Evolutionary conservation across 2,113 vertebrate genomes (phyloP).

Genomic region (Lagopus muta): DNA sequence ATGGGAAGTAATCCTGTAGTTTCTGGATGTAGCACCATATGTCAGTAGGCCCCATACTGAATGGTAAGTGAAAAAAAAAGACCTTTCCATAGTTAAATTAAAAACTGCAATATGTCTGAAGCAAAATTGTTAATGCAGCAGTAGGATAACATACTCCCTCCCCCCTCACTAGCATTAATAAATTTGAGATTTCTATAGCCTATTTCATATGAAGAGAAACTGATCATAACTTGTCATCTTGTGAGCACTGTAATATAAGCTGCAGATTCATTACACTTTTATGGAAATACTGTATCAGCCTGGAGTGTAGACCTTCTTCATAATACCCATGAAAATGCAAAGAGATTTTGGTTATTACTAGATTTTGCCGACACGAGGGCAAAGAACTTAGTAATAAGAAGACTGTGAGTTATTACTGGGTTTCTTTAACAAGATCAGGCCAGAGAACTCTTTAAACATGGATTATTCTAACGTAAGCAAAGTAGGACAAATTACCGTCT

Average conservation of each 20-base stretch:
- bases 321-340: conserved; percentile 39
- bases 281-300: conserved; percentile 20
- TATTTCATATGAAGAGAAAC: not conserved
- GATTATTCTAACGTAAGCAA: not conserved
- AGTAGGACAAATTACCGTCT: not conserved
- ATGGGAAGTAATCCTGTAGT: not conserved
- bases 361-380: not conserved
- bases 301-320: not conserved
- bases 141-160: not conserved
- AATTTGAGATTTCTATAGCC: not conserved
- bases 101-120: not conserved
- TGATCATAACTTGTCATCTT: conserved; percentile 9
- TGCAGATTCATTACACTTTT: conserved; percentile 1
- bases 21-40: not conserved
- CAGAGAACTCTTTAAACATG: not conserved
- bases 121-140: not conserved
- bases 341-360: conserved; percentile 22
- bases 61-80: not conserved
- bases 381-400: not conserved
- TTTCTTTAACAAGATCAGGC: not conserved
- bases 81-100: not conserved
- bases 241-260: not conserved
- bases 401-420: not conserved
- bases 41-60: not conserved
- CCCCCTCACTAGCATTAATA: not conserved